phyloP scores from a whole-genome alignment of 2,797 vertebrate genomes.

The Gallinago stenura region DNA sequence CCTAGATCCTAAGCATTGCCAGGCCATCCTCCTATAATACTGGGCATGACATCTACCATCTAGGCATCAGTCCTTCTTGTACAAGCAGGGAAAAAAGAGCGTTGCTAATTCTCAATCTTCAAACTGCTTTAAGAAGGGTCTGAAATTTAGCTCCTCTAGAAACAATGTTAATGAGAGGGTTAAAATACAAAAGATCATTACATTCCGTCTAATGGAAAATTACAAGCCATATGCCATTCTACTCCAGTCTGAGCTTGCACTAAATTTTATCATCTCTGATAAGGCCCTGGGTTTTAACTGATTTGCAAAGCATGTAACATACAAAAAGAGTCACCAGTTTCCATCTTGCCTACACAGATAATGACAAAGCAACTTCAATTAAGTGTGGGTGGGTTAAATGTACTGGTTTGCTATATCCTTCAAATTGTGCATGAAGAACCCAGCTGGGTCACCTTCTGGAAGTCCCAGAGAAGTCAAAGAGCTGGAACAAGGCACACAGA shows the following conservation, averaged over 20 bases:
- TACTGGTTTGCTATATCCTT: not conserved
- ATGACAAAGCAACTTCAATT: not conserved
- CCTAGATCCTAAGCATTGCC: not conserved
- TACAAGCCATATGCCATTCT: not conserved
- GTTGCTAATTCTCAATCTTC: not conserved
- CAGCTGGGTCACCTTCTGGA: not conserved
- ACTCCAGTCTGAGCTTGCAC: rapidly evolving
- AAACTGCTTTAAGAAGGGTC: not conserved
- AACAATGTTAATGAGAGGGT: not conserved
- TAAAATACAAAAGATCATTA: not conserved
- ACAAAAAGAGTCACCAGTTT: not conserved
- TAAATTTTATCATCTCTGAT: not conserved
- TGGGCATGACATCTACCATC: not conserved
- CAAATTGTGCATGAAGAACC: not conserved
- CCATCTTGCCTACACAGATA: not conserved
- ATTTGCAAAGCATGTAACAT: not conserved
- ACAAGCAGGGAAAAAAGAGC: not conserved
- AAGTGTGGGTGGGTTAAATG: not conserved
- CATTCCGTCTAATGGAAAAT: not conserved
- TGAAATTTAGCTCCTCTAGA: not conserved
- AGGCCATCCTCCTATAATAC: not conserved
- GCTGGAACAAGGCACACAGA: not conserved
- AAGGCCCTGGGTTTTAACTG: not conserved
- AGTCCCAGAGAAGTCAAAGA: not conserved
- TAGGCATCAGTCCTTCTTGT: not conserved